phyloP scores from a whole-genome alignment of 92 coral and sea anemone species.

The Phenganax marumi region DNA sequence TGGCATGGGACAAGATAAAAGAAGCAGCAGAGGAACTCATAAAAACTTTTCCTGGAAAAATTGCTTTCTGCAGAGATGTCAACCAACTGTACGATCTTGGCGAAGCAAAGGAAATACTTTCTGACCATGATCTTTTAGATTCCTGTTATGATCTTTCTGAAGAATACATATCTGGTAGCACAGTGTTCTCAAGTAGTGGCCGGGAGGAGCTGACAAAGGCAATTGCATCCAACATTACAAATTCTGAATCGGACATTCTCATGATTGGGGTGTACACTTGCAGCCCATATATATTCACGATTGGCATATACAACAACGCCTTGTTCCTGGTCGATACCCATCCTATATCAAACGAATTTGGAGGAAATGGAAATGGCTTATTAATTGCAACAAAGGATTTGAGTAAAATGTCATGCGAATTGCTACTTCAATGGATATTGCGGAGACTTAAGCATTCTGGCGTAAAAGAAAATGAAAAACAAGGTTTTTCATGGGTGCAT shows the following conservation, averaged over 20 bases:
- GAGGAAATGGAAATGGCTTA: conserved; percentile 32
- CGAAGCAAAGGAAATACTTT: conserved; percentile 29
- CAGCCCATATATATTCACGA: conserved; percentile 19
- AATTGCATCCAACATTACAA: neutral
- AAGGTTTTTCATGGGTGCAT: conserved; percentile 17
- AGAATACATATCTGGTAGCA: conserved; percentile 17
- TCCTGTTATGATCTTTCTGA: conserved; percentile 34
- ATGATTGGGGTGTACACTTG: conserved; percentile 28
- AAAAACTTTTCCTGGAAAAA: conserved; percentile 1
- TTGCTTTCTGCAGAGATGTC: neutral
- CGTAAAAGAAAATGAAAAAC: conserved; percentile 1
- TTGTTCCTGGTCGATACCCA: conserved; percentile 33
- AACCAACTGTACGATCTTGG: conserved; percentile 18
- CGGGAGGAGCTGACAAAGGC: conserved; percentile 17
- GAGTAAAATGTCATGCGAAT: conserved; percentile 10
- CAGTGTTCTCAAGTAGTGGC: conserved; percentile 27
- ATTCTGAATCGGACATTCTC: neutral
- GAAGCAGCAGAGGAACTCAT: conserved; percentile 18
- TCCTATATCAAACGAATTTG: conserved; percentile 27
- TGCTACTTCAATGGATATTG: conserved; percentile 23
- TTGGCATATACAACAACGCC: conserved; percentile 36
- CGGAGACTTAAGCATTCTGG: conserved; percentile 9
- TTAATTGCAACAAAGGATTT: conserved; percentile 20
- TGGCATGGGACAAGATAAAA: conserved; percentile 19
- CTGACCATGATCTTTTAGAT: conserved; percentile 18